These are phyloP conservation scores for Ophioninae sp. DNA, from an alignment of 2,888 invertebrate species.

Conservation along the genomic window DNA sequence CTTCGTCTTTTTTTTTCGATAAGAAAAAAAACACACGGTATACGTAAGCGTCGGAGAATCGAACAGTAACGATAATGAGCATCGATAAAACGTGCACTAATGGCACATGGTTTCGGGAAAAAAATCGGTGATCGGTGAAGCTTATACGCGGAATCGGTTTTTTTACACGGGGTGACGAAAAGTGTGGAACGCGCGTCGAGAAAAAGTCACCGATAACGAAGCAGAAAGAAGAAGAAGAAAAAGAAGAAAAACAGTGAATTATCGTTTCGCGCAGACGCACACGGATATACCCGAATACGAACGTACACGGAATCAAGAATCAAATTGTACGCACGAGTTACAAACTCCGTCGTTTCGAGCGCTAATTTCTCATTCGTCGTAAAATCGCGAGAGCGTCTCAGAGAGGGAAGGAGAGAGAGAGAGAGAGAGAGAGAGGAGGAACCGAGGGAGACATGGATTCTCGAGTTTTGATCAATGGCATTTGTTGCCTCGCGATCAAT, in stretches of 20 bases:
- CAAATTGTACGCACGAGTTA: conserved; percentile 20
- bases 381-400: conserved; percentile 15
- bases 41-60: not conserved
- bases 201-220: conserved; percentile 60
- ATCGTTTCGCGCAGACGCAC: not conserved
- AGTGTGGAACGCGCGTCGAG: conserved; percentile 32
- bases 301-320: conserved; percentile 31
- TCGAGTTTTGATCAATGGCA: conserved; percentile 53
- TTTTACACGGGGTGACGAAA: conserved; percentile 30
- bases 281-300: conserved; percentile 51
- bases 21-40: not conserved
- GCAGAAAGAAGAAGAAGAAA: conserved; percentile 15
- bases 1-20: conserved; percentile 2
- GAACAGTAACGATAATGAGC: conserved; percentile 4
- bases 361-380: conserved; percentile 51
- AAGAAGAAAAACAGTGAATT: not conserved
- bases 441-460: conserved; percentile 50
- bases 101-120: conserved; percentile 11
- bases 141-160: conserved; percentile 2
- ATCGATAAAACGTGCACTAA: conserved; percentile 17
- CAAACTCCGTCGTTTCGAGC: conserved; percentile 28
- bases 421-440: conserved; percentile 1
- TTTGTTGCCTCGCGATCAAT: conserved; percentile 58
- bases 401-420: conserved; percentile 23
- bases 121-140: conserved; percentile 51